Evolutionary conservation across 30 jellyfish, hydroid and myxozoan species (phyloP).

Genomic region (Calvadosia cruxmelitensis): DNA sequence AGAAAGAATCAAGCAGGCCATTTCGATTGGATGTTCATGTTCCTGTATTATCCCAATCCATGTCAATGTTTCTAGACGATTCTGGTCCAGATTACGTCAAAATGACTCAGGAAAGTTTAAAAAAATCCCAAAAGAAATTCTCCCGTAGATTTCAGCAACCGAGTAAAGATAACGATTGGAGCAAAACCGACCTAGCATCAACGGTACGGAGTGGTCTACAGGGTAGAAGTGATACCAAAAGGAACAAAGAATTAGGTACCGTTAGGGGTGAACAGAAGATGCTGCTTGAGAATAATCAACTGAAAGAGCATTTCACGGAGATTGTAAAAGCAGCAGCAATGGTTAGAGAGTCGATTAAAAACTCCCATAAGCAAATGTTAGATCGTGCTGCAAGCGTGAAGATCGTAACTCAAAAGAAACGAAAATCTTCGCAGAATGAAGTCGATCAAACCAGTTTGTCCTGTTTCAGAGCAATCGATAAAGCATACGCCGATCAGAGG

Average conservation of each 20-base stretch:
- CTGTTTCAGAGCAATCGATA: constrained; percentile 63
- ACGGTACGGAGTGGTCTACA: background rate
- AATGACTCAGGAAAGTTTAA: background rate
- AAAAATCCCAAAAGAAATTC: too few relatives aligned
- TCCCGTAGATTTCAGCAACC: background rate
- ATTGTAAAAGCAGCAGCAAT: constrained; percentile 53
- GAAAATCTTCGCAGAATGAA: background rate
- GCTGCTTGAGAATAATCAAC: constrained; percentile 12
- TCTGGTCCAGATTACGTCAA: background rate
- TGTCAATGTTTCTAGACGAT: background rate
- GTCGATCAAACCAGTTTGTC: constrained; percentile 62
- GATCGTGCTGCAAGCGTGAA: constrained; percentile 6
- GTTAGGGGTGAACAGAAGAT: background rate
- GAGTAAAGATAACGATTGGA: background rate
- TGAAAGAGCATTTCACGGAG: constrained; percentile 33
- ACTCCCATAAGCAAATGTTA: constrained; percentile 7
- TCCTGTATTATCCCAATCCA: background rate
- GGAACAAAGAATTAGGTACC: background rate
- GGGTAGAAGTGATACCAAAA: background rate
- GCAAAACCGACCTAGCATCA: background rate
- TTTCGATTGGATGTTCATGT: background rate
- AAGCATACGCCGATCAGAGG: constrained; percentile 55
- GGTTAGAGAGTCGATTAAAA: constrained; percentile 41
- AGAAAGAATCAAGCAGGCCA: too few relatives aligned
- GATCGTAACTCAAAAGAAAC: background rate